These are phyloP conservation scores for Laupala kohalensis DNA, from an alignment of 1,140 invertebrate species.

Conservation along the genomic window DNA sequence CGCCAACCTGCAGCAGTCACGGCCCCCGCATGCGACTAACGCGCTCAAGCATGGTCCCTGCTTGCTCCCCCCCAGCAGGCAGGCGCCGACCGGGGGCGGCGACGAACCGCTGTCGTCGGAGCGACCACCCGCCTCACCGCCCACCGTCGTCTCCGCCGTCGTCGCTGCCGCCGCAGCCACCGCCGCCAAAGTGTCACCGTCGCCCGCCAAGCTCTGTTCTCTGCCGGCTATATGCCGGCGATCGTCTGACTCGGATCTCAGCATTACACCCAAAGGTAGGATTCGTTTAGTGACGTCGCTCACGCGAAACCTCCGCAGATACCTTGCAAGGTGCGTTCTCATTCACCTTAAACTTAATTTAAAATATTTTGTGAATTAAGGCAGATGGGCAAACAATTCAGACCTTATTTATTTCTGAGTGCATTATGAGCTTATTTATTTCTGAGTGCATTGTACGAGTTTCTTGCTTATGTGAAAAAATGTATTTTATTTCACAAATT, in stretches of 20 bases:
- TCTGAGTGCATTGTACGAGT: too few species aligned
- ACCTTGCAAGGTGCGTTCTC: too few species aligned
- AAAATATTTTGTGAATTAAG: too few species aligned
- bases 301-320: too few species aligned
- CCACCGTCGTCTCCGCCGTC: slow-evolving; percentile 14
- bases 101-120: slow-evolving; percentile 28
- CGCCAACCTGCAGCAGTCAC: background rate
- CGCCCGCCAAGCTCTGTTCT: slow-evolving; percentile 35
- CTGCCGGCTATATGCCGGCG: slow-evolving; percentile 48
- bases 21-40: slow-evolving; percentile 13
- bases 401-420: too few species aligned
- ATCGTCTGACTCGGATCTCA: slow-evolving; percentile 86
- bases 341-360: too few species aligned
- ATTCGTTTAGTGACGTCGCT: too few species aligned
- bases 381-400: too few species aligned
- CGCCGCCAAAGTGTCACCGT: slow-evolving; percentile 29
- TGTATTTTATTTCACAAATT: too few species aligned
- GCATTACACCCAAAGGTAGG: slow-evolving; percentile 81
- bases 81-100: background rate
- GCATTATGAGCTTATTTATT: too few species aligned
- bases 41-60: slow-evolving; percentile 13
- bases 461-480: too few species aligned
- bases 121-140: slow-evolving; percentile 20
- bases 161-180: slow-evolving; percentile 25
- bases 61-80: slow-evolving; percentile 13